A percentile compares a stretch with the other conserved stretches of the same genome.
Evolutionary conservation across 2,113 vertebrate species (phyloP).

Genomic region (Microtus ochrogaster): DNA sequence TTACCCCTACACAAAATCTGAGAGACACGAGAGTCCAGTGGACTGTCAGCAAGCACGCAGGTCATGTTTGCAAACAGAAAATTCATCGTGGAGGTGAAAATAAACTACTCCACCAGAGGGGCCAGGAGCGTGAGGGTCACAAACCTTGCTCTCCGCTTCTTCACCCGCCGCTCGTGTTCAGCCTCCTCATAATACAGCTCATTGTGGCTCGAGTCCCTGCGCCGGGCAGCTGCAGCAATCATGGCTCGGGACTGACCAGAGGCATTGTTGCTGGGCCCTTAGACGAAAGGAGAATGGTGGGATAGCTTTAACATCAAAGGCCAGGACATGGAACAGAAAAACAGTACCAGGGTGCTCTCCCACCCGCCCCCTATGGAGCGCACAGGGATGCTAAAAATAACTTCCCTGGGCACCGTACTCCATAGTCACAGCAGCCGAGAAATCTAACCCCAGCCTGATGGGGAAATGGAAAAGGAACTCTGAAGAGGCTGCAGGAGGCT

Average conservation of each 20-base stretch:
- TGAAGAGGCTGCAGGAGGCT: neutral
- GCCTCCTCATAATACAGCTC: conserved; percentile 94
- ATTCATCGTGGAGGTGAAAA: neutral
- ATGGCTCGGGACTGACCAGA: conserved; percentile 92
- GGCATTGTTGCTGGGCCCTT: conserved; percentile 89
- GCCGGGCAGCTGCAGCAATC: conserved; percentile 91
- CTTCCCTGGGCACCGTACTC: neutral
- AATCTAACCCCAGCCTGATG: neutral
- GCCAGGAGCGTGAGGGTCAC: fast-evolving
- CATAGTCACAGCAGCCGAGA: fast-evolving
- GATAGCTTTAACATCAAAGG: neutral
- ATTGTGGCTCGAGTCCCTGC: conserved; percentile 94
- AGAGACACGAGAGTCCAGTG: neutral
- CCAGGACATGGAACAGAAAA: neutral
- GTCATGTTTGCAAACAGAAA: neutral
- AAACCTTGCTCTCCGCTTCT: conserved; percentile 88
- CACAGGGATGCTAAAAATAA: neutral
- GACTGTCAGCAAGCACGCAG: neutral
- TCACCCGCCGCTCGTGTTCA: conserved; percentile 86
- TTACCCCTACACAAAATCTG: fast-evolving
- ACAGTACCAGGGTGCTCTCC: fast-evolving
- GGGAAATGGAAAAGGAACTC: neutral
- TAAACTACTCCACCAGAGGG: neutral
- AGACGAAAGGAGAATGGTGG: fast-evolving
- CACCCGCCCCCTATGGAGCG: neutral